Evolutionary conservation across 2,888 invertebrate species (phyloP), one percentile per base, ranked within the genome.

Genomic region (Blera fallax): DNA sequence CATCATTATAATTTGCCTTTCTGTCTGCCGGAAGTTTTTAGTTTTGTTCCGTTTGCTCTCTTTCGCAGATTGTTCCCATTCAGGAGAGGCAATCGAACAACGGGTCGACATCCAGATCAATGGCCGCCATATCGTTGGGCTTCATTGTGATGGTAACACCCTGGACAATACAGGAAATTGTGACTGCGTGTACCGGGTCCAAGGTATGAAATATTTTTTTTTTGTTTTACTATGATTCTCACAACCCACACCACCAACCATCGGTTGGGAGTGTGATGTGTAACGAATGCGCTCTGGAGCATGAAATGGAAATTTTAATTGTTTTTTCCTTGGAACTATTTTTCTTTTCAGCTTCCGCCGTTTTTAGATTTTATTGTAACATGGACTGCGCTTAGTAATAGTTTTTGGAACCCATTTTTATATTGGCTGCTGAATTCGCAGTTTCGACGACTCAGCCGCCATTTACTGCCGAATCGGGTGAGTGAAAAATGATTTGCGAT

Each of bases 71-170:
- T 87, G 91, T 91, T 27, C 91, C 91, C 58, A 91, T 91, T 90
- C 93, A 91, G 87, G 92, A 91, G 87, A 91, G 96, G 89, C 90
- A 90, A 87, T 94, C 95, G 73, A 94, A 96, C 89, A 96, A 95
- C 90, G 96, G 96, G 60, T 95, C 95, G 88, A 96, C 97, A 14
- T 97, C 97, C 45, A 93, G 97, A 89, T 97, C 97, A 87, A 97
- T 97, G 97, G 97, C 97, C 0, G 97, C 97, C 64, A 97, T 97
- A 95, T 97, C 97, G 81, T 93, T 97, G 90, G 97, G 97, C 77
- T 97, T 97, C 93, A 97, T 97, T 90, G 97, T 97, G 78, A 95
- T 97, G 94, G 97, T 97, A 88, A 97, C 97, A 80, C 97, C 97
- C 50, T 97, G 97, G 94, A 97, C 97, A 60, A 97, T 97, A 88